Evolutionary conservation across 2,888 invertebrate genomes (phyloP), one percentile per base, ranked within the genome.

Genomic region (Agrochola lota): DNA sequence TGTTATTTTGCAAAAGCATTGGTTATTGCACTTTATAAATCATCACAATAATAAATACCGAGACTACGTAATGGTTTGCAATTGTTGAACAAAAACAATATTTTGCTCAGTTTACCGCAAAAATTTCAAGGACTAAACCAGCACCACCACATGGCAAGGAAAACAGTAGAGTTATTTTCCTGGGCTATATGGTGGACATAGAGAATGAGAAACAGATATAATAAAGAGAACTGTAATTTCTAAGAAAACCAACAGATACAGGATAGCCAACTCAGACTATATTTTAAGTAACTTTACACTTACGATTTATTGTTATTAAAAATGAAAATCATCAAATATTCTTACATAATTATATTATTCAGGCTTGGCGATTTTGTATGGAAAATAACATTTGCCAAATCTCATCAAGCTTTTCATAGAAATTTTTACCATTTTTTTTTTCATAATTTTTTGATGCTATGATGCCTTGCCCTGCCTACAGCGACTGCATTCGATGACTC

Each of bases 1-100:
- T 82, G 43, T 74, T 71, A 68, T 79, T 68, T 84, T 74, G n/a
- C 15, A n/a, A 63, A 66, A 43, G n/a, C 30, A 55, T 23, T 46
- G 43, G 11, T 71, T 30, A 26, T 43, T 78, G 30, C 59, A 52
- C 17, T 43, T 30, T 43, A 43, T 49, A 74, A 64, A 73, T 17
- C 63, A 30, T 15, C 46, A 26, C 40, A 72, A 66, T 57, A 66
- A 59, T 59, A 74, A 49, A 59, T 63, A 63, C 26, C 17, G 5
- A 26, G 26, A 23, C 46, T 26, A 15, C 8, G 7, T 26, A 70
- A 70, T 55, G 35, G 35, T 63, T 62, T 49, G 5, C 2, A 40
- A 78, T 46, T 59, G 20, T 40, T 40, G 15, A 62, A 40, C 6
- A 57, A 40, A 46, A 35, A 55, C 6, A 73, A 55, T n/a, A 60